Evolutionary conservation across 2,113 vertebrate genomes (phyloP).

Genomic region (Vidua chalybeata): DNA sequence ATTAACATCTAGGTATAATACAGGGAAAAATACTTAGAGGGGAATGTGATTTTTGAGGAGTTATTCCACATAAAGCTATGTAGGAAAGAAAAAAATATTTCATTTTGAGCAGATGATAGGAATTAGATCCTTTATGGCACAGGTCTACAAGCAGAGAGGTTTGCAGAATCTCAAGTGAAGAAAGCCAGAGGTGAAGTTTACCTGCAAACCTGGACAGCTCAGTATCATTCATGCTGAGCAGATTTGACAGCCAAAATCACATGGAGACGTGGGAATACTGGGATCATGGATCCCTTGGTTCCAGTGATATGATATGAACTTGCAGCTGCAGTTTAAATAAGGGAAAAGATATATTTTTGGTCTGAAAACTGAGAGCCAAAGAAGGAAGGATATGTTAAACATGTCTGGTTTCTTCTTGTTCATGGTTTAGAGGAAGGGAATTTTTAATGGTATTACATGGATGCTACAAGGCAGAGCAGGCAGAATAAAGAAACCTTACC

Average conservation of each 20-base stretch:
- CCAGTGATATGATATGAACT: neutral
- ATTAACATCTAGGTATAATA: neutral
- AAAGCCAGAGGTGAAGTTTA: neutral
- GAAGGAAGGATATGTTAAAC: neutral
- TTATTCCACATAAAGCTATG: neutral
- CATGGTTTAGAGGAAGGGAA: neutral
- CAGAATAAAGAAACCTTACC: neutral
- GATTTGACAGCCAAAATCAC: neutral
- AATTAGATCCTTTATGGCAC: neutral
- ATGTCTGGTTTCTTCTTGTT: neutral
- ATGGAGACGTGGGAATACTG: neutral
- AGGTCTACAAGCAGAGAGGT: neutral
- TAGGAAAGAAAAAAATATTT: neutral
- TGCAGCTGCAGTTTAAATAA: neutral
- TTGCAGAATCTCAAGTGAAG: neutral
- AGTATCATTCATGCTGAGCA: neutral
- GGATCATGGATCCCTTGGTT: neutral
- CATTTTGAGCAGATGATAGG: neutral
- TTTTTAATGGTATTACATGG: neutral
- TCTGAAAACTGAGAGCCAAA: neutral
- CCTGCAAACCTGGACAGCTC: neutral
- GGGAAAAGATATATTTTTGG: neutral
- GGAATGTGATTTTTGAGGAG: neutral
- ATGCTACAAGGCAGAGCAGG: neutral
- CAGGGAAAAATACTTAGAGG: neutral